These are phyloP conservation scores for Liasis olivaceus DNA, from an alignment of 2,797 vertebrate genomes.

Conservation along the genomic window DNA sequence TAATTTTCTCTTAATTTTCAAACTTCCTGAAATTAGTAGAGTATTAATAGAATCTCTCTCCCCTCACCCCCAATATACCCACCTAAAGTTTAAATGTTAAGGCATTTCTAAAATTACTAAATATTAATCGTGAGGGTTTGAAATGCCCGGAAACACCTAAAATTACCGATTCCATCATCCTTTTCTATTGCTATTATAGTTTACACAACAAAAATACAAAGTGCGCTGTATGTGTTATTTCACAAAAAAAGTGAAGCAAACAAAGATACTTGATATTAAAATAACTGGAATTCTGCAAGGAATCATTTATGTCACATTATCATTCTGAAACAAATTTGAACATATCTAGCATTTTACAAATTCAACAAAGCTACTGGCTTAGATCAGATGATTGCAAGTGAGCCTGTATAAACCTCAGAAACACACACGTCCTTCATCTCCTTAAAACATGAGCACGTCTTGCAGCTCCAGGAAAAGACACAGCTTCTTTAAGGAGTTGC, in stretches of 20 bases:
- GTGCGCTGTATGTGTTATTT: not conserved
- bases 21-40: constrained; percentile 21
- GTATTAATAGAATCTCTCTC: not conserved
- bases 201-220: not conserved
- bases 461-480: no score
- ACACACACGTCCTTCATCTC: no score
- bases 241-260: not conserved
- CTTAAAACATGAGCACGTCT: not conserved
- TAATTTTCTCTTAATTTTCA: no score
- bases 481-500: no score
- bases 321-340: not conserved
- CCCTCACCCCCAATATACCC: not conserved
- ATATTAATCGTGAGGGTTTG: not conserved
- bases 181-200: not conserved
- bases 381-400: not conserved
- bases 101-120: not conserved
- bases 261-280: not conserved
- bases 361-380: not conserved
- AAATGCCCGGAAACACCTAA: not conserved
- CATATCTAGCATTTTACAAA: not conserved
- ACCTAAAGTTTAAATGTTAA: not conserved
- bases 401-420: not conserved
- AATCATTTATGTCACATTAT: not conserved
- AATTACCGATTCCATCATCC: not conserved
- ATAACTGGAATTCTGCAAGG: not conserved